Base-by-base conservation (phyloP, 1,140 invertebrate genomes). In the Galleria mellonella region DNA sequence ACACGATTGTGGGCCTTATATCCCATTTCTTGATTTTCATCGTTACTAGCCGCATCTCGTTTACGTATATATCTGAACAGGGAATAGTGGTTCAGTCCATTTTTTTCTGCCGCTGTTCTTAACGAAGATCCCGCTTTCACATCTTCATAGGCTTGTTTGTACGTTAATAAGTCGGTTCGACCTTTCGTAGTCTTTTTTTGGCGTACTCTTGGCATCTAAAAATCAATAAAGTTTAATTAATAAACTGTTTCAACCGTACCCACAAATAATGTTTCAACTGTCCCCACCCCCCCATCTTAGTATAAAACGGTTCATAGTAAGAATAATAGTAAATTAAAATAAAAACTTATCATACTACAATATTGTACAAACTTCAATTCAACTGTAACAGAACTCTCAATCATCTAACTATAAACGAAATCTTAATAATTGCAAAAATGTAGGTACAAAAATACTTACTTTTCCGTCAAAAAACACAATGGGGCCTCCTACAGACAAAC, bases 11-110 rank as follows among this genome's bases (percentile, higher is more conserved):
- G 56, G 3, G 63, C 40, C 4, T 31, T 33, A 57, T 68, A 73
- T 27, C 62, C 71, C 62, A 72, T 70, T 14, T 41, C 39, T n/a
- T n/a, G n/a, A n/a, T n/a, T n/a, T 47, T 47, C 32, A 4, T 55
- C 45, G 11, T 47, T 39, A 9, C 29, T 38, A 29, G 29, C 10
- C 10, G 33, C 42, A 38, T 54, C 53, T 40, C 56, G 43, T 15
- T 63, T 60, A 9, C 45, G 42, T 23, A 55, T 39, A 12, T 56
- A 57, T 41, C 59, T 44, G 1, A 55, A 45, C 6, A 63, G 46
- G 9, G 56, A 52, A 43, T 9, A 12, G 36, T 53, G 44, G 38
- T 54, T 54, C 7, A 57, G 0, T 9, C 39, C 48, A 51, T 61
- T 23, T 27, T 51, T 57, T 28, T 62, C 45, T 38, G 54, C 51